These are phyloP conservation scores for Pachypanchax playfairii DNA, from an alignment of 2,113 vertebrate species.

Conservation along the genomic window DNA sequence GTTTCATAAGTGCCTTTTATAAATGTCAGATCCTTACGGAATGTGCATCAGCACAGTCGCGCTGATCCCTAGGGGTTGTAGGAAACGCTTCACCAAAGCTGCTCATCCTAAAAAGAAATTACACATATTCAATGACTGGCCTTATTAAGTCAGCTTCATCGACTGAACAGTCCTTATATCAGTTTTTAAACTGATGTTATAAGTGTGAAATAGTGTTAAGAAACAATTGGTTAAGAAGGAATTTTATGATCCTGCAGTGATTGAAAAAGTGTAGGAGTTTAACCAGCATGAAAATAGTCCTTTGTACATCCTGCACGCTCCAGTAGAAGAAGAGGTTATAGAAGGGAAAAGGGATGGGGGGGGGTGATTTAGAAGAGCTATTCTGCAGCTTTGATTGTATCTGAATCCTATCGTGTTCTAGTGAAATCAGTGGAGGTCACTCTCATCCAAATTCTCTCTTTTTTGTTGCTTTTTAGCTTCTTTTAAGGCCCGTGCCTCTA, in stretches of 20 bases:
- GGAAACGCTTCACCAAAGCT: constrained; percentile 20
- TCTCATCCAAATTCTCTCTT: constrained; percentile 69
- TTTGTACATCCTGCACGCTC: background rate
- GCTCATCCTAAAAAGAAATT: constrained; percentile 3
- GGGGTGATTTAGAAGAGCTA: constrained; percentile 40
- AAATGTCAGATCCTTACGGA: constrained; percentile 57
- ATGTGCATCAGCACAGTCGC: constrained; percentile 18
- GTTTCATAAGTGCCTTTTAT: constrained; percentile 54
- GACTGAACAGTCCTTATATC: constrained; percentile 4
- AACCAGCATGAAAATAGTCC: constrained; percentile 1
- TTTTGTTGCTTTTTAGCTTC: constrained; percentile 80
- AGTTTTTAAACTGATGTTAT: constrained; percentile 9
- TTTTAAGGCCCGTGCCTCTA: constrained; percentile 77
- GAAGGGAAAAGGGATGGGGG: constrained; percentile 1
- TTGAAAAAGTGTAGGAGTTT: constrained; percentile 21
- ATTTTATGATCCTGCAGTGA: constrained; percentile 7
- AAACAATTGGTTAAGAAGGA: constrained; percentile 3
- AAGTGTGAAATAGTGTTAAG: background rate
- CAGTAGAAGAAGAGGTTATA: constrained; percentile 12
- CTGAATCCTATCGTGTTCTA: constrained; percentile 73
- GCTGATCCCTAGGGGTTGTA: constrained; percentile 40
- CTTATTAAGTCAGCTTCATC: constrained; percentile 9
- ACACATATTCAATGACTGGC: background rate
- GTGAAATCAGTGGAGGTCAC: constrained; percentile 82
- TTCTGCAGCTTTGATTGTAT: constrained; percentile 88